These are phyloP conservation scores for Drosophila quadrilineata DNA, from an alignment of 1,140 invertebrate genomes.

Conservation along the genomic window DNA sequence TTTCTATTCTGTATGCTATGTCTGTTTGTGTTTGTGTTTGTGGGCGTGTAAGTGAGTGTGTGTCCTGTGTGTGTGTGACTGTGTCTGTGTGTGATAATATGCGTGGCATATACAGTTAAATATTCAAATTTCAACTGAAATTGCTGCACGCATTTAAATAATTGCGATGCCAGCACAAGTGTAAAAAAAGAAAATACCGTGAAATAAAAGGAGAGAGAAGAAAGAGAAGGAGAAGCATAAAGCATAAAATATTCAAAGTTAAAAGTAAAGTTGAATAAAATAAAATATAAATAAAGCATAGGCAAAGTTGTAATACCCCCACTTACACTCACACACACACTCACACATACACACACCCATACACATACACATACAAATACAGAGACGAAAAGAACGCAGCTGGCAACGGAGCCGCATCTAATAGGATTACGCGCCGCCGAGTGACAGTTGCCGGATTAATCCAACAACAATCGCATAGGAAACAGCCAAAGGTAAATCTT, in stretches of 20 bases:
- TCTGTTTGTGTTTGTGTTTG: too few relatives aligned
- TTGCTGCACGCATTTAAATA: constrained; percentile 76
- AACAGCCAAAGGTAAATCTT: constrained; percentile 17
- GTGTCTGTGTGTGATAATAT: constrained; percentile 54
- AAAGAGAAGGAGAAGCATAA: constrained; percentile 23
- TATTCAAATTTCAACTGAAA: constrained; percentile 70
- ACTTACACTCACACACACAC: too few relatives aligned
- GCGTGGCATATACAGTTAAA: constrained; percentile 55
- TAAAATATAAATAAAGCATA: neutral
- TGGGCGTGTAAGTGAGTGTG: constrained; percentile 4
- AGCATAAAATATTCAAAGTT: neutral
- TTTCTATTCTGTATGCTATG: constrained; percentile 23
- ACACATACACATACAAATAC: too few relatives aligned
- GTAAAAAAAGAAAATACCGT: constrained; percentile 59
- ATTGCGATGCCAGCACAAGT: constrained; percentile 55
- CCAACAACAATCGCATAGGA: constrained; percentile 26
- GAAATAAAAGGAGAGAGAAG: constrained; percentile 24
- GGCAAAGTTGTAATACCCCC: neutral
- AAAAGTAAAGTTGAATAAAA: neutral
- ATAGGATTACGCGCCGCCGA: constrained; percentile 33
- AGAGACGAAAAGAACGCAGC: neutral
- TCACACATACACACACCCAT: too few relatives aligned
- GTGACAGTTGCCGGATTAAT: constrained; percentile 43
- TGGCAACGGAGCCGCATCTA: constrained; percentile 33
- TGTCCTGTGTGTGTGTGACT: constrained; percentile 19